These are phyloP conservation scores for Melanostoma scalare DNA, from an alignment of 2,888 invertebrate species.

Conservation along the genomic window DNA sequence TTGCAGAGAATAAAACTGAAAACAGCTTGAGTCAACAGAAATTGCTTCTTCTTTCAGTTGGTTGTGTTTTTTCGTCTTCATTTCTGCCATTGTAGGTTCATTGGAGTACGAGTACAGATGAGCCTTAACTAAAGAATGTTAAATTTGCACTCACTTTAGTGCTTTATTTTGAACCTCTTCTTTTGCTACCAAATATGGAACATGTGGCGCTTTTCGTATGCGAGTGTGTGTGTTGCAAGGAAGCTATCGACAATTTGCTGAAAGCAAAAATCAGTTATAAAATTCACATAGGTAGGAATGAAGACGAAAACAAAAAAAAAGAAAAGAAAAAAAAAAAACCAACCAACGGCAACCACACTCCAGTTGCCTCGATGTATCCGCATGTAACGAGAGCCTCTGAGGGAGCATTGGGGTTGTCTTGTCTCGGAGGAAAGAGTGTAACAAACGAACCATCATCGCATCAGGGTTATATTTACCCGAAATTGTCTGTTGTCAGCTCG, in stretches of 20 bases:
- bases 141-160: slow-evolving; percentile 15
- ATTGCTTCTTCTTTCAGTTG: not conserved
- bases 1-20: slow-evolving; percentile 6
- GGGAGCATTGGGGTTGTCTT: not conserved
- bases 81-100: not conserved
- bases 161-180: slow-evolving; percentile 25
- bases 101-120: not conserved
- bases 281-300: slow-evolving; percentile 35
- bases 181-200: slow-evolving; percentile 24
- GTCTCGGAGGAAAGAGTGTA: slow-evolving; percentile 9
- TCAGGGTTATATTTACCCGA: slow-evolving; percentile 45
- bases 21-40: slow-evolving; percentile 29
- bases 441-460: slow-evolving; percentile 56
- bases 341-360: slow-evolving; percentile 47
- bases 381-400: slow-evolving; percentile 35
- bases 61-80: not conserved
- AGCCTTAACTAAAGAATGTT: not conserved
- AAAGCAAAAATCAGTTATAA: slow-evolving; percentile 56
- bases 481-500: slow-evolving; percentile 51
- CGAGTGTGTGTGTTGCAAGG: not conserved
- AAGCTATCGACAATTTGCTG: slow-evolving; percentile 59
- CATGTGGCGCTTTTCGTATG: slow-evolving; percentile 39
- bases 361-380: slow-evolving; percentile 29
- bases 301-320: not conserved
- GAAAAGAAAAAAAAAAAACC: not conserved